phyloP scores from a whole-genome alignment of 2,113 vertebrate genomes.

The Pitta sordida region DNA sequence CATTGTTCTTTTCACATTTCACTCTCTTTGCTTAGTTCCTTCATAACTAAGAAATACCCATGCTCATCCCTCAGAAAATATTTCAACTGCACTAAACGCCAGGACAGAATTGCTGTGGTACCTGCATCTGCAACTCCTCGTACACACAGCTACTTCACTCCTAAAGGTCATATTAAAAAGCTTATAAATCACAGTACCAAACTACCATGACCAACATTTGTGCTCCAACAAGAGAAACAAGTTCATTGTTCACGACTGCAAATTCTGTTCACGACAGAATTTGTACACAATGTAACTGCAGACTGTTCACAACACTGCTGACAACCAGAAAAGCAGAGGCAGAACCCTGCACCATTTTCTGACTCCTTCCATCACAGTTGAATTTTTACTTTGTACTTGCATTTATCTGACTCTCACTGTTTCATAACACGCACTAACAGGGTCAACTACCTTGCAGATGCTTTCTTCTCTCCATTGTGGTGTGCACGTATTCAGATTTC shows the following conservation, averaged over 20 bases:
- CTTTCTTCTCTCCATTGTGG: neutral
- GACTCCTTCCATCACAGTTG: fast-evolving
- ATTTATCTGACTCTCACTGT: neutral
- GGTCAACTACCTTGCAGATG: neutral
- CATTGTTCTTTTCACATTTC: neutral
- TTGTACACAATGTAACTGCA: too few relatives aligned
- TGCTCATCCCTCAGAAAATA: neutral
- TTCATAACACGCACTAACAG: neutral
- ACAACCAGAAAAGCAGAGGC: neutral
- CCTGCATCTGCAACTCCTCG: neutral
- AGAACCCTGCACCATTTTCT: neutral
- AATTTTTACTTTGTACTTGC: neutral
- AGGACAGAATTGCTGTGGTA: neutral
- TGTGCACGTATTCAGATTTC: neutral
- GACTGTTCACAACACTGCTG: neutral
- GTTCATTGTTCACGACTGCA: neutral
- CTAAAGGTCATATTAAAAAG: neutral
- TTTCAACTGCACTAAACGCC: neutral
- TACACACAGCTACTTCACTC: neutral
- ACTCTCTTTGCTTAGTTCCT: neutral
- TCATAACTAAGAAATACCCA: neutral
- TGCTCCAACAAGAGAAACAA: neutral
- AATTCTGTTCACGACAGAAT: neutral
- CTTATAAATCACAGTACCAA: neutral
- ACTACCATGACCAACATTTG: fast-evolving